phyloP scores from a whole-genome alignment of 2,113 vertebrate genomes.

The Porphyrio hochstetteri region DNA sequence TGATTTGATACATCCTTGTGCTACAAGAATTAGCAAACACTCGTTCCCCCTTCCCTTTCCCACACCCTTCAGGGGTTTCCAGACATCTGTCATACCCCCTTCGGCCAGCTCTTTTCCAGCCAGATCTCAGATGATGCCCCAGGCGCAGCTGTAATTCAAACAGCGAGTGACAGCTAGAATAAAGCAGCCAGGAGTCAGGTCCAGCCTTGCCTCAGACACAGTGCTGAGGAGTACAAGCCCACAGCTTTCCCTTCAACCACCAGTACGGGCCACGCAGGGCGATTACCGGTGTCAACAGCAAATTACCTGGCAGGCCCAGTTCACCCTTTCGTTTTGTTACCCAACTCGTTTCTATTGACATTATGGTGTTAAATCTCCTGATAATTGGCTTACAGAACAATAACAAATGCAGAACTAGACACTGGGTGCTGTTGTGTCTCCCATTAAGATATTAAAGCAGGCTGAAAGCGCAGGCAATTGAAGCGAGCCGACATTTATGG shows the following conservation, averaged over 20 bases:
- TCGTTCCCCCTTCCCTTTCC: background rate
- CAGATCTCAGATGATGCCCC: constrained; percentile 13
- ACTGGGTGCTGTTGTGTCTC: background rate
- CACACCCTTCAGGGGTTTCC: background rate
- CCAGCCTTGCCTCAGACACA: background rate
- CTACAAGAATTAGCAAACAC: background rate
- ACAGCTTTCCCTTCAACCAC: background rate
- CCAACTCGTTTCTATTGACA: background rate
- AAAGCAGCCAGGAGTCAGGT: fast-evolving
- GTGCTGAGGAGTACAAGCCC: background rate
- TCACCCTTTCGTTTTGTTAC: background rate
- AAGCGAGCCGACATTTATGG: background rate
- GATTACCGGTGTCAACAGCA: background rate
- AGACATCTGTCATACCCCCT: constrained; percentile 25
- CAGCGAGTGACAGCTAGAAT: background rate
- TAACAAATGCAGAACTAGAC: background rate
- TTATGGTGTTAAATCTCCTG: background rate
- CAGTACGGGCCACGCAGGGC: background rate
- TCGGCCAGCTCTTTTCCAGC: constrained; percentile 6
- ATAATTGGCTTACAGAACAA: background rate
- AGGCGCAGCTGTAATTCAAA: background rate
- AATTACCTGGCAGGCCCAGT: background rate
- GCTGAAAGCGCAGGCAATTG: background rate
- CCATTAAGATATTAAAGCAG: background rate
- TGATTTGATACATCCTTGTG: background rate